Conservation (phyloP, 1,140 invertebrate genomes). For the Papilio xuthus region DNA sequence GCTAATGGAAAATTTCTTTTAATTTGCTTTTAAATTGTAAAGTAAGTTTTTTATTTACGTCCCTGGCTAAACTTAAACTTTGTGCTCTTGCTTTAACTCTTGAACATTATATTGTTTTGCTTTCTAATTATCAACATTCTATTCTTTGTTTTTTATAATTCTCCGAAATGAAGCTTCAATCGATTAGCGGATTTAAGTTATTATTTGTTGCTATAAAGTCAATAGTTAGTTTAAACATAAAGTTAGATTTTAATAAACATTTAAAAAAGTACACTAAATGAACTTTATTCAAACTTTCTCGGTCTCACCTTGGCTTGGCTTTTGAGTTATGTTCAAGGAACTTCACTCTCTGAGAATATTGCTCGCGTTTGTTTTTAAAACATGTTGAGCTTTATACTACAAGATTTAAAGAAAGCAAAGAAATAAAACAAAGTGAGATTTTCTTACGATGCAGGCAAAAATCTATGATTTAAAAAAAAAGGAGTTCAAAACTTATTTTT, state of each 20-base stretch:
- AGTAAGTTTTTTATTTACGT: neutral
- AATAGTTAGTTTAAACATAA: too few relatives aligned
- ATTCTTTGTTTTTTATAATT: too few relatives aligned
- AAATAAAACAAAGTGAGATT: neutral
- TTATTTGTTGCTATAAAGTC: too few relatives aligned
- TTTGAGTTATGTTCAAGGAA: conserved; percentile 1
- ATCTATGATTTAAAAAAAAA: neutral
- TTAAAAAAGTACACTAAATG: neutral
- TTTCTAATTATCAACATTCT: too few relatives aligned
- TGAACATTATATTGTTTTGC: too few relatives aligned
- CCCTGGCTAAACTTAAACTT: neutral
- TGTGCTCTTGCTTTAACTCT: neutral
- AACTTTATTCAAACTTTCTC: neutral
- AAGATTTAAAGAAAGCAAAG: conserved; percentile 25
- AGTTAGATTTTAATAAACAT: neutral
- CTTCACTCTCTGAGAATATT: neutral
- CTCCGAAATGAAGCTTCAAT: too few relatives aligned
- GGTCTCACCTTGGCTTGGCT: neutral
- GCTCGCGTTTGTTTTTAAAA: neutral
- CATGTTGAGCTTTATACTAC: conserved; percentile 14
- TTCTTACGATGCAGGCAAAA: conserved; percentile 11
- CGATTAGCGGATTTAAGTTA: too few relatives aligned
- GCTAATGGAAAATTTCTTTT: neutral
- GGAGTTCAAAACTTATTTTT: neutral
- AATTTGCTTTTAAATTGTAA: neutral